Percentiles rank a stretch among this genome's conserved stretches.
These are phyloP conservation scores for Mizuhopecten yessoensis DNA, from an alignment of 1,140 invertebrate genomes.

Conservation along the genomic window DNA sequence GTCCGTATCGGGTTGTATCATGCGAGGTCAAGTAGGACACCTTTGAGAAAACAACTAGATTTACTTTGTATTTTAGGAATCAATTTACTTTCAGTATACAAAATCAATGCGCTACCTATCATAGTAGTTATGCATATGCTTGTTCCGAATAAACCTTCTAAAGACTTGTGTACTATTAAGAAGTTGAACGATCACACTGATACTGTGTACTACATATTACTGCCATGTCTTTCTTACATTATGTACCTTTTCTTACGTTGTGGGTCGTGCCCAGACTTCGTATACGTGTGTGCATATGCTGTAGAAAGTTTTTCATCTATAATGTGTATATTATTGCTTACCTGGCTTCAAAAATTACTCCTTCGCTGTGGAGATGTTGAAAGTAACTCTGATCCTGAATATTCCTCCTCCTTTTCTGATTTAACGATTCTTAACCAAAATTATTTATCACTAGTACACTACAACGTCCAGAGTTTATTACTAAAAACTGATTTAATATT, in stretches of 20 bases:
- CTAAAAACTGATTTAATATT: constrained; percentile 27
- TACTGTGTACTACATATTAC: neutral
- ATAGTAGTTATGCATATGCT: too few relatives aligned
- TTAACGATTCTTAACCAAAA: neutral
- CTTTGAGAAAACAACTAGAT: too few relatives aligned
- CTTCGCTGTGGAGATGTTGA: constrained; percentile 41
- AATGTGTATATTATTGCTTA: neutral
- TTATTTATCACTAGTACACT: neutral
- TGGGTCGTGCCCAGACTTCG: neutral
- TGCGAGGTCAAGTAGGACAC: too few relatives aligned
- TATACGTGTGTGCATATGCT: neutral
- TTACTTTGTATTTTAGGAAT: too few relatives aligned
- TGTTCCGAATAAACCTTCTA: too few relatives aligned
- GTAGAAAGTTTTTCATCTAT: neutral
- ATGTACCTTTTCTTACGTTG: neutral
- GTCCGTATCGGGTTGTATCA: too few relatives aligned
- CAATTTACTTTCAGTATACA: too few relatives aligned
- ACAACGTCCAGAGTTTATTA: neutral
- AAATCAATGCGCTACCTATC: too few relatives aligned
- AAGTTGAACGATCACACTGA: neutral
- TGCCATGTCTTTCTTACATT: neutral
- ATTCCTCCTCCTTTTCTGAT: neutral
- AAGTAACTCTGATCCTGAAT: constrained; percentile 43
- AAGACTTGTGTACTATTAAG: too few relatives aligned
- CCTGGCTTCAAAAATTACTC: neutral